These are phyloP conservation scores for Cinclus mexicanus DNA, from an alignment of 2,113 vertebrate genomes.

Conservation along the genomic window DNA sequence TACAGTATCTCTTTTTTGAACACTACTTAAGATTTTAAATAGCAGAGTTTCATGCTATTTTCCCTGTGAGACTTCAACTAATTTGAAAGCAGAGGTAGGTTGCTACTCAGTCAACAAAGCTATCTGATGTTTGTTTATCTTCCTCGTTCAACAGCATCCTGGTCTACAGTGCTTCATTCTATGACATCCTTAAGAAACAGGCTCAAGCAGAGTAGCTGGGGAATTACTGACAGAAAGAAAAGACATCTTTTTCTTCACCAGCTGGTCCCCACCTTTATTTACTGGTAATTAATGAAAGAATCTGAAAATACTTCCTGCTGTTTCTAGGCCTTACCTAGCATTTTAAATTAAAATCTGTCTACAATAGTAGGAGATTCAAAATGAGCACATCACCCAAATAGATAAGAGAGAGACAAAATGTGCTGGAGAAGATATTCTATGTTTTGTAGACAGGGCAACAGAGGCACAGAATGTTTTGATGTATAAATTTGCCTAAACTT, in stretches of 20 bases:
- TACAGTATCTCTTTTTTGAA: background rate
- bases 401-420: background rate
- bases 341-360: background rate
- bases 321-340: background rate
- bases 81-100: background rate
- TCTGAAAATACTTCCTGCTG: background rate
- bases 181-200: background rate
- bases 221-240: background rate
- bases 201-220: background rate
- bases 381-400: background rate
- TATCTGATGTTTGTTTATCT: background rate
- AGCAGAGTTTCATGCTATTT: background rate
- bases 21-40: background rate
- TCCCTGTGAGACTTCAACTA: background rate
- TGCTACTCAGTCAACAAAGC: background rate
- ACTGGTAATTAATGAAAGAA: background rate
- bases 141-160: background rate
- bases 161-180: background rate
- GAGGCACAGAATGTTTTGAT: background rate
- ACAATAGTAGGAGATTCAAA: background rate
- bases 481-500: background rate
- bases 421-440: background rate
- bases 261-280: background rate
- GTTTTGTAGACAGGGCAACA: background rate
- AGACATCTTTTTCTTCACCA: background rate